Evolutionary conservation across 2,797 vertebrate genomes (phyloP).

Genomic region (Gymnoscopelus braueri): DNA sequence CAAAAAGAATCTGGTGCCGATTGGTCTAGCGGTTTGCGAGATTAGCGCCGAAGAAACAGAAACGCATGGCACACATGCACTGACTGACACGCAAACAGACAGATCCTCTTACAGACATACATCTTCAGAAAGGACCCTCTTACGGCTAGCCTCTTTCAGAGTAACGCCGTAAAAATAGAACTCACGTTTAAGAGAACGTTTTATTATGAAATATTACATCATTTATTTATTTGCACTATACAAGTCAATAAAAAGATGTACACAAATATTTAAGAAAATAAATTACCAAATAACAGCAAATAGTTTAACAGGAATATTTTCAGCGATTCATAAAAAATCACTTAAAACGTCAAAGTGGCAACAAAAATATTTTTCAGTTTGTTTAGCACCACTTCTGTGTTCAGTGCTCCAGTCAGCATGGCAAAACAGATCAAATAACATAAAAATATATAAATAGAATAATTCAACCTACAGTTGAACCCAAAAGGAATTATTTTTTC

Average conservation of each 20-base stretch:
- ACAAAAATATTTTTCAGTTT: constrained; percentile 24
- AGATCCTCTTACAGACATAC: too few relatives aligned
- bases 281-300: constrained; percentile 69
- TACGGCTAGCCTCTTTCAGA: too few relatives aligned
- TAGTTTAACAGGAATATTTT: constrained; percentile 43
- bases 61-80: too few relatives aligned
- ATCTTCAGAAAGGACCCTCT: too few relatives aligned
- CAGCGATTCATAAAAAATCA: constrained; percentile 48
- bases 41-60: too few relatives aligned
- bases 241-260: constrained; percentile 57
- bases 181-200: not conserved
- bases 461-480: constrained; percentile 34
- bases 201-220: constrained; percentile 48
- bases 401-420: constrained; percentile 16
- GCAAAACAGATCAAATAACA: constrained; percentile 28
- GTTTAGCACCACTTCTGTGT: constrained; percentile 28
- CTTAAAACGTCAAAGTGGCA: constrained; percentile 20
- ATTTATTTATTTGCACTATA: constrained; percentile 60
- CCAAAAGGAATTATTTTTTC: constrained; percentile 23
- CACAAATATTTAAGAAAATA: constrained; percentile 77
- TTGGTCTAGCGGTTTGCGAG: too few relatives aligned
- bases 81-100: too few relatives aligned
- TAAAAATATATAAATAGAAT: constrained; percentile 65
- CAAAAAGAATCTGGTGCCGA: too few relatives aligned
- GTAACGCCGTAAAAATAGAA: too few relatives aligned